Evolutionary conservation across 2,113 vertebrate genomes (phyloP), one percentile per base, ranked within the genome.

Genomic region (Otolemur garnettii): DNA sequence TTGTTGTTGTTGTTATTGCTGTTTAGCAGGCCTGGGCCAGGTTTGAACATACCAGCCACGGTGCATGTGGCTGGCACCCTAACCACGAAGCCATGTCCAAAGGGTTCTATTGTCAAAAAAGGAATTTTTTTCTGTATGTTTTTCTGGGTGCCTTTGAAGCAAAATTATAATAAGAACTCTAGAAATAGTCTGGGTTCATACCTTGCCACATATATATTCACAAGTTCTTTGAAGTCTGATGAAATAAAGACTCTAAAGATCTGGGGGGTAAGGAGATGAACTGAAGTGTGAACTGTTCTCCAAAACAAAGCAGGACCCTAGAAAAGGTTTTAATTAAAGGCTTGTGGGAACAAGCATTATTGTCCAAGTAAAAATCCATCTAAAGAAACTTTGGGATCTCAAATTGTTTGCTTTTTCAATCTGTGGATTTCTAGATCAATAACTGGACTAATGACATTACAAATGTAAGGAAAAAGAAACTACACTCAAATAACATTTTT

Each of bases 361-460:
- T 79, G 45, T 50, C 30, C 45, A 92, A 85, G 78, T 64, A 91
- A 94, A 94, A 91, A 82, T 83, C 83, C 22, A 91, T 57, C 50
- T 69, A 53, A 60, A 91, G 28, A 87, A 83, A 91, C n/a, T n/a
- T 89, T 4, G 59, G 5, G 17, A 33, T 87, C 59, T 94, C 28
- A 45, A 78, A 59, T 38, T 71, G 83, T 50, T 83, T 88, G 26
- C 33, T 77, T 86, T 87, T 85, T 93, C 9, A 75, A 87, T 64
- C 45, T 85, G 21, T 74, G 21, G 33, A 42, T 82, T 87, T 91
- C 38, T 94, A 78, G 78, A 9, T 8, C 33, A 91, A 83, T 35
- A 78, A 78, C 2, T 81, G n/a, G 62, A 82, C 14, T 77, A 96
- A 88, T n/a, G 26, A 82, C 5, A 75, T 50, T 68, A 82, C 7